Evolutionary conservation across 1,140 invertebrate genomes (phyloP).

Genomic region (Ephestia elutella): DNA sequence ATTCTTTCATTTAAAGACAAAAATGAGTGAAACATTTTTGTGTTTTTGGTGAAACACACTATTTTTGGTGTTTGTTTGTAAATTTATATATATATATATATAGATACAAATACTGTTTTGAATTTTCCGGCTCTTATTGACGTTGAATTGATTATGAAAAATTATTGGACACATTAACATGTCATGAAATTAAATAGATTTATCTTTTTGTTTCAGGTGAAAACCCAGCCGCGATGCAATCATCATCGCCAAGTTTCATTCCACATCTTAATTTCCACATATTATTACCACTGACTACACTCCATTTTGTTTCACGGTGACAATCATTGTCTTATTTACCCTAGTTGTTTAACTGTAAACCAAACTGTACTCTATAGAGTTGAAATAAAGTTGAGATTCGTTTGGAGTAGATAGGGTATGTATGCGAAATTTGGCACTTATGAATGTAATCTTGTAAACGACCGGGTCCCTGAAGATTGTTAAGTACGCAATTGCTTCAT

Average conservation of each 20-base stretch:
- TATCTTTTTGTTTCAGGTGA: conserved; percentile 54
- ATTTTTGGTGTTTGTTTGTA: no score
- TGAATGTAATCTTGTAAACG: not conserved
- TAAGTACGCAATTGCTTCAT: not conserved
- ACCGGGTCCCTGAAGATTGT: not conserved
- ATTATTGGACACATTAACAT: not conserved
- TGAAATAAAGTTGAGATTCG: conserved; percentile 21
- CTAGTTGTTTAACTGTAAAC: conserved; percentile 21
- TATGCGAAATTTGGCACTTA: not conserved
- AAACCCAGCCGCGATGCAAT: conserved; percentile 72
- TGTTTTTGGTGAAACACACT: no score
- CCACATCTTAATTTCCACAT: conserved; percentile 28
- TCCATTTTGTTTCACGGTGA: conserved; percentile 49
- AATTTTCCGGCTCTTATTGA: no score
- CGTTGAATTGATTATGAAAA: no score
- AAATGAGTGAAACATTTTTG: no score
- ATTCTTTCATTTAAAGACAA: no score
- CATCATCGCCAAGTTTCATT: conserved; percentile 48
- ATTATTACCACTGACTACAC: conserved; percentile 25
- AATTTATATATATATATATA: no score
- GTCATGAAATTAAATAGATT: not conserved
- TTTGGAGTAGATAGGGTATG: conserved; percentile 16
- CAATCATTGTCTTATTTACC: conserved; percentile 30
- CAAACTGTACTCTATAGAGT: conserved; percentile 24
- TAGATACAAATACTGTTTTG: no score